These are phyloP conservation scores for Zaprionus taronus DNA, from an alignment of 1,140 invertebrate species.

Conservation along the genomic window DNA sequence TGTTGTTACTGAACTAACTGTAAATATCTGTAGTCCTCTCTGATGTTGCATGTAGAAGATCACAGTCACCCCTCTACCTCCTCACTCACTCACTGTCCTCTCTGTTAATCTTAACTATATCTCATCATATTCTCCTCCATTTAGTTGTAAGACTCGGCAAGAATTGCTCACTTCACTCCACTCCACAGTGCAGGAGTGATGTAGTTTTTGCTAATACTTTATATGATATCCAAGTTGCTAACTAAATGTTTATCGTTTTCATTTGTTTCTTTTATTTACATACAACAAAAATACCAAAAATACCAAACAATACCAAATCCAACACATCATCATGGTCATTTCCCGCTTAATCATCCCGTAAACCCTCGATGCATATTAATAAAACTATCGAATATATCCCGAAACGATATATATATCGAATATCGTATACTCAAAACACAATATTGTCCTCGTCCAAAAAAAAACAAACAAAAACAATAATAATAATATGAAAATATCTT, in stretches of 20 bases:
- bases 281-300: conserved; percentile 66
- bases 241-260: conserved; percentile 84
- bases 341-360: conserved; percentile 81
- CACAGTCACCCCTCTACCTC: neutral
- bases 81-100: neutral
- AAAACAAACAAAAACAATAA: conserved; percentile 51
- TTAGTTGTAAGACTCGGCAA: conserved; percentile 35
- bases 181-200: conserved; percentile 5
- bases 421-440: conserved; percentile 52
- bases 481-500: conserved; percentile 50
- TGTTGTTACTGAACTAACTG: conserved; percentile 49
- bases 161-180: conserved; percentile 11
- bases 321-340: conserved; percentile 83
- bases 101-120: conserved; percentile 1
- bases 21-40: neutral
- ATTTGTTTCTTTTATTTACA: conserved; percentile 84
- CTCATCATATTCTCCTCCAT: conserved; percentile 18
- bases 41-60: conserved; percentile 2
- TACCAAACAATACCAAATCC: conserved; percentile 55
- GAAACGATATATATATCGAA: conserved; percentile 33
- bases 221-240: conserved; percentile 80
- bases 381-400: conserved; percentile 15
- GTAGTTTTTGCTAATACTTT: conserved; percentile 34
- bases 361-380: conserved; percentile 47
- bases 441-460: conserved; percentile 73